Base-by-base conservation (phyloP, 37 sponge, comb jelly and placozoan species). In the Ianthella basta region DNA sequence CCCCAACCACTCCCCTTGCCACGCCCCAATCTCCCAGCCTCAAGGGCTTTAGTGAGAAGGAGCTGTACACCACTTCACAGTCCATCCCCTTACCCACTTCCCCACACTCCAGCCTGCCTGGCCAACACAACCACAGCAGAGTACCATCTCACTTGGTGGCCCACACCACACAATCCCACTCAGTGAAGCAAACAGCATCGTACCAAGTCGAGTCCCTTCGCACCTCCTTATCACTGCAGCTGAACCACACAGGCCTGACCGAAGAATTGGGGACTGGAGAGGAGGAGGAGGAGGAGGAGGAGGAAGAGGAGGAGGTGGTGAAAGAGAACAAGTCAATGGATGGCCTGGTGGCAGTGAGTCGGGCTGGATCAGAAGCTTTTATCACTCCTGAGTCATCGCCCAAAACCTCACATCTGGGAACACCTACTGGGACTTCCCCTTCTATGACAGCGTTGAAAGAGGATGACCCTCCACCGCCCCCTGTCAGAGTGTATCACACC, bases 311-410 rank as follows among this genome's bases (percentile, higher is more conserved):
- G 50, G 50, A 44, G 50, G 50, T 10, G 50, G 50, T 8, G 6
- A 44, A 8, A 10, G 50, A 44, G 8, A 44, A 8, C 50, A 44
- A 8, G 8, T 44, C 50, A 44, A 36, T 34, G 30, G 21, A 24
- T 8, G 37, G 29, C 4, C 36, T 35, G 33, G 4, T 21, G 36
- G 20, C 4, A 34, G 5, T 70, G 36, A 70, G 72, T 16, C 5
- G 72, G 29, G 29, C 30, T 19, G 37, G 37, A 5, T 70, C 81
- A 32, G 78, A 80, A 34, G 59, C 86, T 1, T 85, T 55, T 10
- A 33, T 39, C 63, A 69, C 86, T 24, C 86, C 91, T 15, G 82
- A 33, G 20, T 80, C 87, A 19, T 88, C 92, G 5, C 87, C 92
- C 54, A 41, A 65, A 23, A 66, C 72, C 44, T 66, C 81, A 8